These are phyloP conservation scores for Pyrrhia umbra DNA, from an alignment of 2,888 invertebrate genomes.

Conservation along the genomic window DNA sequence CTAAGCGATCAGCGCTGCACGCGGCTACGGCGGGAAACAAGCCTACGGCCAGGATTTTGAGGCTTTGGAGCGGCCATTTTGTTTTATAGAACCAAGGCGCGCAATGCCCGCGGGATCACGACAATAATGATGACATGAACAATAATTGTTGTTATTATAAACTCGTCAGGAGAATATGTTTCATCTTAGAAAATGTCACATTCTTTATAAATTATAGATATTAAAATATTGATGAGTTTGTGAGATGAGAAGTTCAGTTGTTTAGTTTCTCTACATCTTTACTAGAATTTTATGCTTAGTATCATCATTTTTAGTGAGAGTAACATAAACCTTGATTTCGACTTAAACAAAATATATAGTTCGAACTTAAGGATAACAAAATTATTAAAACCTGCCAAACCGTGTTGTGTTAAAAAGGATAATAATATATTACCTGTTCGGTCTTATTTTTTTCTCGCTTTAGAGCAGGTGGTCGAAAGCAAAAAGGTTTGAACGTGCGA, in stretches of 20 bases:
- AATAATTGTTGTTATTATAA: conserved; percentile 75
- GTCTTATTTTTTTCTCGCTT: conserved; percentile 66
- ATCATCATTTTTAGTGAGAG: not conserved
- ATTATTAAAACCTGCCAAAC: conserved; percentile 49
- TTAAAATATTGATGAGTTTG: conserved; percentile 30
- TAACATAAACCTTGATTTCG: not conserved
- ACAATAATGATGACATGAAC: conserved; percentile 58
- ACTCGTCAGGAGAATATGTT: conserved; percentile 61
- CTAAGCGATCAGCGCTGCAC: conserved; percentile 76
- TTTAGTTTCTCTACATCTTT: conserved; percentile 5
- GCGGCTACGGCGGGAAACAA: conserved; percentile 74
- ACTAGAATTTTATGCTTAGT: conserved; percentile 15
- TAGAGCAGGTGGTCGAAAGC: conserved; percentile 76
- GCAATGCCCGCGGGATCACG: conserved; percentile 66
- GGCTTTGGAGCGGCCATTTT: conserved; percentile 83
- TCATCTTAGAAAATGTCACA: conserved; percentile 48
- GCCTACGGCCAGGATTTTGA: conserved; percentile 67
- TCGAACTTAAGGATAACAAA: conserved; percentile 10
- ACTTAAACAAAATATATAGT: conserved; percentile 3
- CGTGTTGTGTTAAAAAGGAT: conserved; percentile 51
- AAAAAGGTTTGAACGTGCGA: conserved; percentile 71
- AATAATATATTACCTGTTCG: conserved; percentile 67
- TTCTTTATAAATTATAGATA: conserved; percentile 49
- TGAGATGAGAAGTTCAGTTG: conserved; percentile 6
- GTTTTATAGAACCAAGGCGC: conserved; percentile 67